Evolutionary conservation across 2,113 vertebrate genomes (phyloP), one percentile per base, ranked within the genome.

Genomic region (Nesogale talazaci): DNA sequence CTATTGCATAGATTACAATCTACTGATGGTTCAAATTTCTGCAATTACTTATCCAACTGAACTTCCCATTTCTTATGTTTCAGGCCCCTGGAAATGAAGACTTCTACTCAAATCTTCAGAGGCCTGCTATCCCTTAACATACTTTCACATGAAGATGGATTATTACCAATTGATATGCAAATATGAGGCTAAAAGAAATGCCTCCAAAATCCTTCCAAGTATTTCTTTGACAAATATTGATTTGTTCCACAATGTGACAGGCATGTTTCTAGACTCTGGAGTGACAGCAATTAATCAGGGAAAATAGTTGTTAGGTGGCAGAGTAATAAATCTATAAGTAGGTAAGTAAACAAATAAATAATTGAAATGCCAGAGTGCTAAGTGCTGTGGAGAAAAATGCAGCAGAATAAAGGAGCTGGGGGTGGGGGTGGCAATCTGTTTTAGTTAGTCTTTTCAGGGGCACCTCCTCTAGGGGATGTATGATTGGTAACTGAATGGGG

Each of bases 211-310:
- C 46, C 46, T 52, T 52, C 46, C 46, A 52, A 52, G 14, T 52
- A 52, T 52, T 52, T 12, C 46, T 52, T 52, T 52, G 46, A 52
- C 46, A 52, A 14, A 31, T 36, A 38, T 75, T 36, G 86, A 59
- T 8, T 46, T 42, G 25, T 1, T 2, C 16, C 36, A 22, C 0
- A 7, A 61, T 11, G 8, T 1, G 1, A 17, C 34, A 67, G 59
- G 22, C 29, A 56, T 52, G 79, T 31, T 40, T 38, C 25, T 46
- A 52, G 19, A 8, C 12, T 70, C n/a, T 75, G 1, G 15, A 27
- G 22, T 70, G 38, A 61, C 15, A 31, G 34, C 3, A 20, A 20
- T 15, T 4, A 61, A 20, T 20, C 42, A 59, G 36, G 38, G 69
- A 88, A 78, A 38, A 29, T 16, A 10, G n/a, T n/a, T 63, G 63